A percentile compares a stretch with the other conserved stretches of the same genome.
Conservation (phyloP, 2,888 invertebrate species). For the Marronus borbonicus region DNA sequence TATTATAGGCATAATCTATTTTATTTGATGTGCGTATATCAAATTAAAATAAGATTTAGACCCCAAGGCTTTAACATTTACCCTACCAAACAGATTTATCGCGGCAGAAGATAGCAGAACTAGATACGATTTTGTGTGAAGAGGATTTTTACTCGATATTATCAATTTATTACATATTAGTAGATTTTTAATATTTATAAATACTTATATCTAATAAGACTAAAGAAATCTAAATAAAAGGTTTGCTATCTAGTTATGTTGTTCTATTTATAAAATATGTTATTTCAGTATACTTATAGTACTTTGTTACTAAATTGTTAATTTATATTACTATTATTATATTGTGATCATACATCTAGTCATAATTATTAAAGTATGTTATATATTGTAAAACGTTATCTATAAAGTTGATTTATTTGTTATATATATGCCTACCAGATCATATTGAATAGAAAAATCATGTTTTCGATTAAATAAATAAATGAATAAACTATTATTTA, state of each 20-base stretch:
- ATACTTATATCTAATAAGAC: not conserved
- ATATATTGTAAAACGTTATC: not conserved
- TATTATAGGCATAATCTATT: not conserved
- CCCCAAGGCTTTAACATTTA: not conserved
- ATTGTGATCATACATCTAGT: constrained; percentile 35
- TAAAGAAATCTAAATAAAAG: not conserved
- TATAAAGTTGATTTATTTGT: not conserved
- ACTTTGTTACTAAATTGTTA: not conserved
- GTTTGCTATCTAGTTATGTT: not conserved
- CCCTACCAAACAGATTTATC: not conserved
- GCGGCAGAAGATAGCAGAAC: not conserved
- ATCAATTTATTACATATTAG: constrained; percentile 5
- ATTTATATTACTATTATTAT: not conserved
- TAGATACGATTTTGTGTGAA: constrained; percentile 10
- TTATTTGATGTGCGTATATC: not conserved
- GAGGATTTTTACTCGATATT: constrained; percentile 20
- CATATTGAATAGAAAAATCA: not conserved
- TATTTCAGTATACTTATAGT: not conserved
- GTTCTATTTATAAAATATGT: constrained; percentile 4
- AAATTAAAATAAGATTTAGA: constrained; percentile 19
- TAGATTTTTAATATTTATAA: constrained; percentile 32
- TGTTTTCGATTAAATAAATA: constrained; percentile 5
- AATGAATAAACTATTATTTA: not conserved
- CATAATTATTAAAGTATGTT: constrained; percentile 20
- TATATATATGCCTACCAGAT: not conserved